phyloP scores from a whole-genome alignment of 2,888 invertebrate genomes.

The Drosophila siamana region DNA sequence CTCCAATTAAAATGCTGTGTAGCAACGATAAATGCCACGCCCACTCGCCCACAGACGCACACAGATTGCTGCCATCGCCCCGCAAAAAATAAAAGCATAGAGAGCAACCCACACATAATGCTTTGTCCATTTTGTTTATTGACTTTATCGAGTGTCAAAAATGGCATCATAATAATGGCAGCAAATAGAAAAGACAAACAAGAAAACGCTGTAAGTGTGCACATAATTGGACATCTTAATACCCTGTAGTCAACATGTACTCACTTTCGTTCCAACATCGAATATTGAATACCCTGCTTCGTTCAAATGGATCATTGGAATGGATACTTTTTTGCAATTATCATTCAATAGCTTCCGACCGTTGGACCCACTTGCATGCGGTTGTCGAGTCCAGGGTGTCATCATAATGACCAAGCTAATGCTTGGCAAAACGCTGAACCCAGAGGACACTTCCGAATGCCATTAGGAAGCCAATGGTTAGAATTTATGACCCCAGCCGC shows the following conservation, averaged over 20 bases:
- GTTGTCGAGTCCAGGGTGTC: constrained; percentile 7
- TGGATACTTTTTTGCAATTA: neutral
- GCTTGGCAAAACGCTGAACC: constrained; percentile 29
- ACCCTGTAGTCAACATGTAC: neutral
- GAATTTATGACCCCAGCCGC: constrained; percentile 45
- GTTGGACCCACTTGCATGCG: no score
- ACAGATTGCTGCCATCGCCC: neutral
- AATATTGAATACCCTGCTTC: neutral
- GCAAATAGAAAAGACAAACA: constrained; percentile 23
- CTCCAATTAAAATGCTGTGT: constrained; percentile 36
- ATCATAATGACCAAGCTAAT: constrained; percentile 36
- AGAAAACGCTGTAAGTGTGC: neutral
- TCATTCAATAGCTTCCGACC: neutral
- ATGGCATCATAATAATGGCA: constrained; percentile 60
- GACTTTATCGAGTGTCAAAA: constrained; percentile 70
- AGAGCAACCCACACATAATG: constrained; percentile 21
- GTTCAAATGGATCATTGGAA: neutral
- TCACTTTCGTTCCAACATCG: neutral
- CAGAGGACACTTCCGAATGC: constrained; percentile 49
- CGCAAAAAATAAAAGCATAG: neutral
- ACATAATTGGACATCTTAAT: neutral
- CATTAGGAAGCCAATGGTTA: constrained; percentile 43
- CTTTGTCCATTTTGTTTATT: constrained; percentile 60
- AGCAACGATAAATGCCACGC: constrained; percentile 6
- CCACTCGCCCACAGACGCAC: neutral